Evolutionary conservation across 23 tunicate genomes (phyloP).

Genomic region (Corella eumyota): DNA sequence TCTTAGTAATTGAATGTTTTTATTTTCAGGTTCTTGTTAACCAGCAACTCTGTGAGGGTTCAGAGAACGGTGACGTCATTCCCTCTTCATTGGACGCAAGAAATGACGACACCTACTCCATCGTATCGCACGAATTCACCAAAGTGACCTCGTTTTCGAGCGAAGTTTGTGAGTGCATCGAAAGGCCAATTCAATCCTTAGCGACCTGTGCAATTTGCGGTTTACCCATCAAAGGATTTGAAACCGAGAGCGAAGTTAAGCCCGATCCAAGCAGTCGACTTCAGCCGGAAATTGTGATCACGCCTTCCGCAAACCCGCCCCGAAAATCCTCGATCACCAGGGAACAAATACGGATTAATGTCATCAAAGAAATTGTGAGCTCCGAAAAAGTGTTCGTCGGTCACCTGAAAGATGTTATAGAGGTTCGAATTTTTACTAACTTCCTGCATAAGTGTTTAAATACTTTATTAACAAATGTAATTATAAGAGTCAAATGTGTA

Average conservation of each 20-base stretch:
- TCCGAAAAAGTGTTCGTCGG: constrained; percentile 72
- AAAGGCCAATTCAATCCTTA: constrained; percentile 10
- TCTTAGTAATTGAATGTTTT: neutral
- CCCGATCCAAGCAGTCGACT: neutral
- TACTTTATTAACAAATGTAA: neutral
- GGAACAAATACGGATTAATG: constrained; percentile 57
- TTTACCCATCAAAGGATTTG: constrained; percentile 13
- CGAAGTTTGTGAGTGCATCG: constrained; percentile 32
- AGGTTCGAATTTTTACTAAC: constrained; percentile 22
- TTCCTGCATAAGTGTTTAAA: neutral
- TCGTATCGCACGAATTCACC: constrained; percentile 22
- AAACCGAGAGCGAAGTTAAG: neutral
- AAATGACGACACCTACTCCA: constrained; percentile 9
- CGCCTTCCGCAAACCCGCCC: neutral
- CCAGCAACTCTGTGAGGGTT: constrained; percentile 25
- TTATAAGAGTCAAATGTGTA: too few relatives aligned
- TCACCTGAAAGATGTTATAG: constrained; percentile 66
- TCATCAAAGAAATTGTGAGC: constrained; percentile 70
- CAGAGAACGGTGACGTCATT: constrained; percentile 16
- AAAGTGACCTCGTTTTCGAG: constrained; percentile 17
- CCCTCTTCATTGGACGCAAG: neutral
- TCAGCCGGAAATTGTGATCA: constrained; percentile 23
- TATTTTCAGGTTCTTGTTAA: constrained; percentile 33
- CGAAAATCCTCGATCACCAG: constrained; percentile 16
- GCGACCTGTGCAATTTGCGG: constrained; percentile 30